A percentile compares a stretch with the other conserved stretches of the same genome.
Conservation (phyloP, 2,113 vertebrate genomes). For the Rhabdomys dilectus region DNA sequence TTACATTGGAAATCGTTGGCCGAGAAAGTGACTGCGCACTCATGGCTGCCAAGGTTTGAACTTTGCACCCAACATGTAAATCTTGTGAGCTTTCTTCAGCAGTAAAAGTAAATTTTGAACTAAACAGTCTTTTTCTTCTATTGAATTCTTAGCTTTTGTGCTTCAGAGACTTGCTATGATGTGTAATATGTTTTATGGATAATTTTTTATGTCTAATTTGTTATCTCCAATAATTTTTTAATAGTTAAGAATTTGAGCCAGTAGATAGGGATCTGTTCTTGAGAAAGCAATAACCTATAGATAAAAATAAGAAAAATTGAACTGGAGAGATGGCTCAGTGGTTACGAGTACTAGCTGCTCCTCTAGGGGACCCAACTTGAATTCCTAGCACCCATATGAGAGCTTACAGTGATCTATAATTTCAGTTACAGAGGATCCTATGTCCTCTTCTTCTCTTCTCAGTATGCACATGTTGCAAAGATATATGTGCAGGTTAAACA, state of each 20-base stretch:
- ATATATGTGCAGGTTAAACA: not conserved
- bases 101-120: not conserved
- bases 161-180: not conserved
- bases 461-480: not conserved
- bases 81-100: not conserved
- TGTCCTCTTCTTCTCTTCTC: not conserved
- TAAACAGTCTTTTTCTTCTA: not conserved
- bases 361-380: not conserved
- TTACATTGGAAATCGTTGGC: not conserved
- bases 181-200: not conserved
- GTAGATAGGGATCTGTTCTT: not conserved
- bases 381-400: not conserved
- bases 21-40: not conserved
- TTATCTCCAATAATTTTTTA: not conserved
- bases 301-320: not conserved
- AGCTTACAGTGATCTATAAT: not conserved
- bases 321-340: not conserved
- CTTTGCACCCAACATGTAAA: not conserved
- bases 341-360: not conserved
- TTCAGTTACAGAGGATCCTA: not conserved
- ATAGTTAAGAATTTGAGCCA: not conserved
- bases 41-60: not conserved
- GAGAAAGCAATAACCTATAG: not conserved
- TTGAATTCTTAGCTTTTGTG: not conserved
- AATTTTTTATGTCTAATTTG: not conserved